Evolutionary conservation across 2,797 vertebrate species (phyloP).

Genomic region (Decapterus maruadsi): DNA sequence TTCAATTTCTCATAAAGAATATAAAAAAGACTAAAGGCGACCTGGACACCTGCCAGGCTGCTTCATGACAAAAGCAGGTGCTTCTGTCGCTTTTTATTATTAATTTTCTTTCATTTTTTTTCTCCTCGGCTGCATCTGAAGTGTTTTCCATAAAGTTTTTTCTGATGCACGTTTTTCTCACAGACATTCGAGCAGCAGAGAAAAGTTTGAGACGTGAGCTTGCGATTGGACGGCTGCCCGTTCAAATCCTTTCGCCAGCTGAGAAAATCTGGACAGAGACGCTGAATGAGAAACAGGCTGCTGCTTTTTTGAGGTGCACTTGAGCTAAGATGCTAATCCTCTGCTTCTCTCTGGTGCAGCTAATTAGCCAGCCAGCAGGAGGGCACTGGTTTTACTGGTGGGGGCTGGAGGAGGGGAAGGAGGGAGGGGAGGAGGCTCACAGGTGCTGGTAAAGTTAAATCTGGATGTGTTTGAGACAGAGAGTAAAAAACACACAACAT

Average conservation of each 20-base stretch:
- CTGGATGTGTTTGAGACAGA: not conserved
- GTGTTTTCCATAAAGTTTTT: conserved; percentile 37
- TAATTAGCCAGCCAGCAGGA: conserved; percentile 53
- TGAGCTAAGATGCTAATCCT: conserved; percentile 56
- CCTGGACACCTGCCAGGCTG: conserved; percentile 33
- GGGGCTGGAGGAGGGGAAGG: too few species aligned
- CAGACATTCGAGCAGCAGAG: conserved; percentile 23
- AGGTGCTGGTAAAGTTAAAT: conserved; percentile 4
- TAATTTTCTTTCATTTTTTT: too few species aligned
- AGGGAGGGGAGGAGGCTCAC: not conserved
- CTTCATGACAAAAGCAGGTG: conserved; percentile 49
- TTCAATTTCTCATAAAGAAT: conserved; percentile 17
- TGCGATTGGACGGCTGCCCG: conserved; percentile 50
- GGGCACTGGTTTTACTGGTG: conserved; percentile 52
- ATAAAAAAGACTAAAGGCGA: not conserved
- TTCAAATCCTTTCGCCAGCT: conserved; percentile 55
- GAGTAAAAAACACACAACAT: not conserved
- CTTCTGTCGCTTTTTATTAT: conserved; percentile 5
- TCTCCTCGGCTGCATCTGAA: conserved; percentile 7
- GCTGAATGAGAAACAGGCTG: conserved; percentile 52
- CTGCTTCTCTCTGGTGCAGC: conserved; percentile 46
- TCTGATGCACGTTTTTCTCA: conserved; percentile 22
- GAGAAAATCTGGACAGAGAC: conserved; percentile 54
- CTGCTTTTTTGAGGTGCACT: conserved; percentile 18
- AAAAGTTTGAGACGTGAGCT: conserved; percentile 20